Evolutionary conservation across 2,113 vertebrate genomes (phyloP).

Genomic region (Ranitomeya variabilis): DNA sequence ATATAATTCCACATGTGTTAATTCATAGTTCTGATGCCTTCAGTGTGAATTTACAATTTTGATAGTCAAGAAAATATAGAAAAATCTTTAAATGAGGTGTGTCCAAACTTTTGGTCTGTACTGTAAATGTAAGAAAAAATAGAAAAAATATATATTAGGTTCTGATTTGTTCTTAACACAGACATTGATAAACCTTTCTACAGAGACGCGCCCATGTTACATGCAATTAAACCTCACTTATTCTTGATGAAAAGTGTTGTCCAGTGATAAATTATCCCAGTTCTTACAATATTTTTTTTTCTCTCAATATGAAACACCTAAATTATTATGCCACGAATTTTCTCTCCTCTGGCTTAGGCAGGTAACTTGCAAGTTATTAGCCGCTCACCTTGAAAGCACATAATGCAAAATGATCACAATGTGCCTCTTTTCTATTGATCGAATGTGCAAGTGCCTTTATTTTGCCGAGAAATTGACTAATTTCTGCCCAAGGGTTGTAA

Average conservation of each 20-base stretch:
- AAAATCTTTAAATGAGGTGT: too few relatives aligned
- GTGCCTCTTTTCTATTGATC: conserved; percentile 61
- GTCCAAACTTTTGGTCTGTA: too few relatives aligned
- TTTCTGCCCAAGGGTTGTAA: conserved; percentile 50
- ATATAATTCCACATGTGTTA: too few relatives aligned
- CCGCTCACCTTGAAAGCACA: conserved; percentile 71
- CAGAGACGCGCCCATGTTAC: background rate
- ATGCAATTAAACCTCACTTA: conserved; percentile 20
- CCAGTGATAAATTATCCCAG: conserved; percentile 11
- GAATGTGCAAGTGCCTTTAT: conserved; percentile 50
- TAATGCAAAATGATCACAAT: conserved; percentile 65
- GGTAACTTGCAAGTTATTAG: conserved; percentile 66
- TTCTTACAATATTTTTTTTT: conserved; percentile 43
- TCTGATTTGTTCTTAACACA: background rate
- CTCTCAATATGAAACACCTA: conserved; percentile 51
- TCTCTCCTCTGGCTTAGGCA: conserved; percentile 65
- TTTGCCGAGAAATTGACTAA: conserved; percentile 47
- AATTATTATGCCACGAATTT: conserved; percentile 62
- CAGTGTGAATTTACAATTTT: too few relatives aligned
- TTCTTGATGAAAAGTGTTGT: conserved; percentile 20
- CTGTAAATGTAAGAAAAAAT: background rate
- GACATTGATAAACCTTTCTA: background rate
- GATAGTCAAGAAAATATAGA: too few relatives aligned
- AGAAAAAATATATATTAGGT: background rate
- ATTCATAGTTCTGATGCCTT: too few relatives aligned